Conservation (phyloP, 2,888 invertebrate genomes). For the Chirona hameri region DNA sequence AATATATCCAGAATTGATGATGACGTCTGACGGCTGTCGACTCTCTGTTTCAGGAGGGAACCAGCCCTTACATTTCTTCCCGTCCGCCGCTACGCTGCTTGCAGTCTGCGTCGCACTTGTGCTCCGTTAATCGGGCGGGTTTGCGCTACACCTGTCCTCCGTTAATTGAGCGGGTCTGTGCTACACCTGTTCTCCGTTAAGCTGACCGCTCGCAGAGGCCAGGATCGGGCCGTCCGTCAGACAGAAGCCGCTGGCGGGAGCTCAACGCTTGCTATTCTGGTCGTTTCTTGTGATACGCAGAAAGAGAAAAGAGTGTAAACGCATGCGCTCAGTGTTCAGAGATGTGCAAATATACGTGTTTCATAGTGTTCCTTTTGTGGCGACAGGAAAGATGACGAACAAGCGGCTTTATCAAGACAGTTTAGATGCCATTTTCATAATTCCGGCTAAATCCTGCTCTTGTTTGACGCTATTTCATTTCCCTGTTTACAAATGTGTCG, state of each 20-base stretch:
- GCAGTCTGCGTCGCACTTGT: neutral
- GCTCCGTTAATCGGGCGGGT: neutral
- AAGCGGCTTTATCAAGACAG: neutral
- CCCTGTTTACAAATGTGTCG: neutral
- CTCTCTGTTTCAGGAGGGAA: neutral
- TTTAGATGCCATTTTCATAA: neutral
- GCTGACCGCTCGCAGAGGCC: neutral
- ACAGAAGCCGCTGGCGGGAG: neutral
- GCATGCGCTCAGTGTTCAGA: neutral
- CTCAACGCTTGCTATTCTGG: neutral
- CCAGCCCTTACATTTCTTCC: neutral
- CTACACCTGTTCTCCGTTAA: neutral
- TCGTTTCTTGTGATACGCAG: neutral
- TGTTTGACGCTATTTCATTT: neutral
- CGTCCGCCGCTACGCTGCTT: neutral
- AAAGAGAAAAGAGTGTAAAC: neutral
- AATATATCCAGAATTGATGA: neutral
- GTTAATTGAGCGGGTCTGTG: neutral
- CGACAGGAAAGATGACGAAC: neutral
- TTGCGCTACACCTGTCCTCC: neutral
- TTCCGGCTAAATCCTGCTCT: neutral
- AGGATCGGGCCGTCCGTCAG: neutral
- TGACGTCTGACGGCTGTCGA: neutral
- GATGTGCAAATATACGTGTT: conserved; percentile 25
- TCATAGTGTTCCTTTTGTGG: neutral